These are phyloP conservation scores for Hassar affinis DNA, from an alignment of 2,113 vertebrate species.

Conservation along the genomic window DNA sequence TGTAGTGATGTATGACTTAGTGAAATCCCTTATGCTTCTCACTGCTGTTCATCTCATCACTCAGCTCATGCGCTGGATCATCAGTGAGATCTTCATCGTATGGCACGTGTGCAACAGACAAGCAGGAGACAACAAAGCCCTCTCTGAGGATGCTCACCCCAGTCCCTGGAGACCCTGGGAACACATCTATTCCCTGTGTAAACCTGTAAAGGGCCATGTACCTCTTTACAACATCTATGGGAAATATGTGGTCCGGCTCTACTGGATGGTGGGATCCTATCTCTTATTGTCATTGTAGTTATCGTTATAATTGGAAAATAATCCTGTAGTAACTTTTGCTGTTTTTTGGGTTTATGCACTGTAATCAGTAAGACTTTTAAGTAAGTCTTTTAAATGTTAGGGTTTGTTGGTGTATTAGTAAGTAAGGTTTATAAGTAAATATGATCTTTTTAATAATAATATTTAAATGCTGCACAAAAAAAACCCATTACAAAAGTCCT, in stretches of 20 bases:
- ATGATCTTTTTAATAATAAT: background rate
- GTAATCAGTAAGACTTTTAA: too few species aligned
- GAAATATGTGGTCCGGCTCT: slow-evolving; percentile 88
- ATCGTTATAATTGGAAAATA: background rate
- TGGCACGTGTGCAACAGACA: slow-evolving; percentile 74
- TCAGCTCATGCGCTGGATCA: slow-evolving; percentile 89
- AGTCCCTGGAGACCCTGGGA: slow-evolving; percentile 89
- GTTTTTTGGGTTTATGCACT: background rate
- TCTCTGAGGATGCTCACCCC: slow-evolving; percentile 43
- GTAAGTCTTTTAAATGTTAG: background rate
- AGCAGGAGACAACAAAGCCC: slow-evolving; percentile 55
- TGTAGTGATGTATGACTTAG: background rate
- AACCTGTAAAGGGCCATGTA: slow-evolving; percentile 74
- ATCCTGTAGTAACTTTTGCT: too few species aligned
- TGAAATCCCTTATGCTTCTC: background rate
- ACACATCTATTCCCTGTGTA: slow-evolving; percentile 90
- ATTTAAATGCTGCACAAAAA: too few species aligned
- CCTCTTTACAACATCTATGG: slow-evolving; percentile 87
- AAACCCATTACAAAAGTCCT: too few species aligned
- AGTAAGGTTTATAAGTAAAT: background rate
- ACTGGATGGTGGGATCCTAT: slow-evolving; percentile 85
- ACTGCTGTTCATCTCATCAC: background rate
- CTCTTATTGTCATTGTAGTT: background rate
- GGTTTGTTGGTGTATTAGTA: background rate
- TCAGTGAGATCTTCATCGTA: slow-evolving; percentile 84